phyloP scores from a whole-genome alignment of 2,797 vertebrate genomes.

The Centroberyx gerrardi region DNA sequence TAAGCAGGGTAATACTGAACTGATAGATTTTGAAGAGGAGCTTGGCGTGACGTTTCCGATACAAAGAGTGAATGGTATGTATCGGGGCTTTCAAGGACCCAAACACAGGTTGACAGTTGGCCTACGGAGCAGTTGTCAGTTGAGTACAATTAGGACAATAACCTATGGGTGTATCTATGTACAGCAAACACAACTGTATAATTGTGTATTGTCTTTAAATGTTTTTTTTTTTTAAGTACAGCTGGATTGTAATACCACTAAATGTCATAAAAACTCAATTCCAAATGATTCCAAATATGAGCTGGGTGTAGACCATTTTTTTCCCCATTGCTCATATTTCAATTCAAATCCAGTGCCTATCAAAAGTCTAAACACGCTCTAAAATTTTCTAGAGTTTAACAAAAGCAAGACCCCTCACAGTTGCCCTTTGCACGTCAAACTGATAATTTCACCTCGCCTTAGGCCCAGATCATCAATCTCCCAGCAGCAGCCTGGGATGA shows the following conservation, averaged over 20 bases:
- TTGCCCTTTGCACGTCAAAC: background rate
- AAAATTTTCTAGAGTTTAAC: background rate
- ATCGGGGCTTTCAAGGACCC: background rate
- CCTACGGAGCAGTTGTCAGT: background rate
- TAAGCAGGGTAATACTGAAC: background rate
- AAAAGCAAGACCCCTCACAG: background rate
- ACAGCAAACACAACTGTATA: background rate
- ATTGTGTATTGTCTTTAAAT: background rate
- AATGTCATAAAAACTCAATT: background rate
- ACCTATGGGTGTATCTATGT: background rate
- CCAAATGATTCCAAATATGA: conserved; percentile 6
- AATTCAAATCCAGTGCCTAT: too few species aligned
- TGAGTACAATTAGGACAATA: background rate
- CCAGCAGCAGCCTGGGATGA: background rate
- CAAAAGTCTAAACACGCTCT: too few species aligned
- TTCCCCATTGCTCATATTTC: too few species aligned
- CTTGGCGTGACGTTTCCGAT: background rate
- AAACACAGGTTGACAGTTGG: background rate
- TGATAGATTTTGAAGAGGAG: background rate
- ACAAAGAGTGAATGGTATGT: background rate
- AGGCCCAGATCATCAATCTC: background rate
- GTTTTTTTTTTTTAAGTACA: background rate
- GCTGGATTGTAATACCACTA: background rate
- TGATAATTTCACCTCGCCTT: background rate
- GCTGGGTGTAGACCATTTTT: background rate